Conservation (phyloP, 2,113 vertebrate genomes). For the Galeopterus variegatus region DNA sequence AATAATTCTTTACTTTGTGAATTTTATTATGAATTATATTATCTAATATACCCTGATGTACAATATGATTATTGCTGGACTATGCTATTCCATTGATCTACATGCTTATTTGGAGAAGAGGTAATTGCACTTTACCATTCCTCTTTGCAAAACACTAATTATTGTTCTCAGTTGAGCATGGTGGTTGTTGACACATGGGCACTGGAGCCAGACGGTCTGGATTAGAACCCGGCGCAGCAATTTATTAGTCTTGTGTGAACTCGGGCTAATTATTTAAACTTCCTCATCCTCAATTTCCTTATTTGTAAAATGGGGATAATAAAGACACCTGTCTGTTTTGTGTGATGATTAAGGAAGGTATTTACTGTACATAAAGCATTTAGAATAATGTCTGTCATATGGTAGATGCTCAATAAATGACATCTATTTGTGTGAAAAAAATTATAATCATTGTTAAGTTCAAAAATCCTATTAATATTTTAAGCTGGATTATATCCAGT, state of each 20-base stretch:
- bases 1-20: neutral
- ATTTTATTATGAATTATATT: neutral
- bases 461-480: neutral
- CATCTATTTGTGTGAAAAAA: neutral
- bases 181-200: fast-evolving
- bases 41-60: neutral
- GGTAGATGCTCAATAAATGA: neutral
- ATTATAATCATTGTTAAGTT: neutral
- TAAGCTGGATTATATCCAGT: neutral
- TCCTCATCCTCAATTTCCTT: neutral
- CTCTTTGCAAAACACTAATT: neutral
- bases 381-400: neutral
- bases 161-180: neutral
- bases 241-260: neutral
- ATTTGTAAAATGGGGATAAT: neutral
- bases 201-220: no score
- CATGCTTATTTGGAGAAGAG: neutral
- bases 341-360: neutral
- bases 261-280: neutral
- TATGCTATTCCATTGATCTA: neutral
- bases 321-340: neutral
- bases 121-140: neutral
- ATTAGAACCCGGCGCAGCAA: neutral
- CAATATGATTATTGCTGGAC: neutral
- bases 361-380: neutral